Evolutionary conservation across 2,888 invertebrate genomes (phyloP).

Genomic region (Norana najaformis): DNA sequence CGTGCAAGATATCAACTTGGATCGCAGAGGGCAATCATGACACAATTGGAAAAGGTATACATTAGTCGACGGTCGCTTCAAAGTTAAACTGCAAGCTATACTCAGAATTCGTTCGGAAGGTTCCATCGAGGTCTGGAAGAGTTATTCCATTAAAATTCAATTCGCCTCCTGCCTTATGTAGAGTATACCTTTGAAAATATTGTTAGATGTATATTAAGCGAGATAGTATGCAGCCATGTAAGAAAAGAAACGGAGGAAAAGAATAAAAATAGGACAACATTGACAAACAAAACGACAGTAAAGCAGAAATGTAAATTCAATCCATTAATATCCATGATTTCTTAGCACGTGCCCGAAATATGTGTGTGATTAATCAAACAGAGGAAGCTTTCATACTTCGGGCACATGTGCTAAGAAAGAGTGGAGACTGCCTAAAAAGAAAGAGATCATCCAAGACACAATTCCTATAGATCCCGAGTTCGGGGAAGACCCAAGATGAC

Average conservation of each 20-base stretch:
- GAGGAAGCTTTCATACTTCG: no score
- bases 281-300: no score
- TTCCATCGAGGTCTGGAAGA: neutral
- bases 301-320: no score
- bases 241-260: neutral
- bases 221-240: neutral
- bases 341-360: no score
- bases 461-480: no score
- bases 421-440: no score
- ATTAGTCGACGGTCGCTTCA: neutral
- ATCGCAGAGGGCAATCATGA: neutral
- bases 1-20: neutral
- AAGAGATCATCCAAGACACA: no score
- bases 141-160: neutral
- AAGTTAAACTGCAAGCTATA: neutral
- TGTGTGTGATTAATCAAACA: no score
- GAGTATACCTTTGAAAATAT: neutral
- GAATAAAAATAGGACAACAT: neutral
- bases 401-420: no score
- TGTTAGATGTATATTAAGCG: neutral
- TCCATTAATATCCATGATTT: no score
- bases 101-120: no score
- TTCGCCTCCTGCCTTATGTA: neutral
- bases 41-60: neutral
- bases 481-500: no score